phyloP scores from a whole-genome alignment of 2,797 vertebrate genomes.

The Pitangus sulphuratus region DNA sequence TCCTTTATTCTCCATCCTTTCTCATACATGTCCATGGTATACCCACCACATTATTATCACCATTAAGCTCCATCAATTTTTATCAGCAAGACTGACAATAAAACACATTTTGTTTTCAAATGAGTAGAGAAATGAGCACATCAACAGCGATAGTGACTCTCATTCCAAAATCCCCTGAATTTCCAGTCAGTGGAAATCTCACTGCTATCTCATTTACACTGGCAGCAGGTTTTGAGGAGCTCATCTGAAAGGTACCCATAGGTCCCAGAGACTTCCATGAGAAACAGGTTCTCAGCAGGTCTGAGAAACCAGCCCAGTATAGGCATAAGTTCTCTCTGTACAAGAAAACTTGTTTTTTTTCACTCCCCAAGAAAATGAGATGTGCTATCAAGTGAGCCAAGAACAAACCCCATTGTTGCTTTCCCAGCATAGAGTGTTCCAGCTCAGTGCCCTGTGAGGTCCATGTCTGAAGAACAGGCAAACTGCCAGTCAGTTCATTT shows the following conservation, averaged over 20 bases:
- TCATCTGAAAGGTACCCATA: not conserved
- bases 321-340: not conserved
- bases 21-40: accelerated
- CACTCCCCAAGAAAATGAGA: not conserved
- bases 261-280: not conserved
- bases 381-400: not conserved
- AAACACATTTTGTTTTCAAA: not conserved
- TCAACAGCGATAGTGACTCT: not conserved
- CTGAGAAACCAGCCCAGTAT: not conserved
- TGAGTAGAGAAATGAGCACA: not conserved
- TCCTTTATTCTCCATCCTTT: not conserved
- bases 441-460: not conserved
- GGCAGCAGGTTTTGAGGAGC: not conserved
- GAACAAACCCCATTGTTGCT: not conserved
- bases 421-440: not conserved
- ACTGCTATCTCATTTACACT: not conserved
- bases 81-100: not conserved
- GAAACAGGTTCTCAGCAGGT: not conserved
- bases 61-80: not conserved
- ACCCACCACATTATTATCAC: not conserved
- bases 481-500: conserved; percentile 26
- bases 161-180: not conserved
- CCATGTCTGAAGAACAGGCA: not conserved
- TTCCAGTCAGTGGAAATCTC: not conserved
- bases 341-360: not conserved